These are phyloP conservation scores for Exaiptasia diaphana DNA, from an alignment of 64 coral and sea anemone genomes.

Conservation along the genomic window DNA sequence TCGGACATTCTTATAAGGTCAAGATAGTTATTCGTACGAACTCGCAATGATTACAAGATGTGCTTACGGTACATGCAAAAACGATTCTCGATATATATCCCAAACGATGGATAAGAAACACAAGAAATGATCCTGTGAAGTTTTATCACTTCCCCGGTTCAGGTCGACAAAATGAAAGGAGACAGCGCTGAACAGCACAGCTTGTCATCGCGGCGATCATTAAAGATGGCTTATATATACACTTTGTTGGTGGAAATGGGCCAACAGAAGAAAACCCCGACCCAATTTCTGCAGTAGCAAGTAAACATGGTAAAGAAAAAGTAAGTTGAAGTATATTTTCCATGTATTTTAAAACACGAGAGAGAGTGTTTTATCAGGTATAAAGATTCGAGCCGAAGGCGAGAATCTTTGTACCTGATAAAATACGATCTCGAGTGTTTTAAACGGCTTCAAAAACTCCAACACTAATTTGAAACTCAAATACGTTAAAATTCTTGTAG, in stretches of 20 bases:
- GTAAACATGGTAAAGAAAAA: background rate
- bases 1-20: too few species aligned
- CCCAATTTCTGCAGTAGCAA: background rate
- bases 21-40: background rate
- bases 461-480: too few species aligned
- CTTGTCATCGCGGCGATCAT: background rate
- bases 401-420: too few species aligned
- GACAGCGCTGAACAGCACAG: background rate
- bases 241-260: background rate
- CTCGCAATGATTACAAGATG: background rate
- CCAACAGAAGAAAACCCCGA: background rate
- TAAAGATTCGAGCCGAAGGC: too few species aligned
- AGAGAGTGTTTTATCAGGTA: too few species aligned
- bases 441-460: too few species aligned
- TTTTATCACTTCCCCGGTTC: background rate
- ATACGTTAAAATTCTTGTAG: too few species aligned
- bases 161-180: background rate
- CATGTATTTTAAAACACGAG: too few species aligned
- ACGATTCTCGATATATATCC: too few species aligned
- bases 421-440: too few species aligned
- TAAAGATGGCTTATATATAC: background rate
- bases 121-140: too few species aligned
- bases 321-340: background rate
- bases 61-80: background rate
- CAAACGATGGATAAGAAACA: background rate